Conservation (phyloP, 2,113 vertebrate species). For the Prietella phreatophila region DNA sequence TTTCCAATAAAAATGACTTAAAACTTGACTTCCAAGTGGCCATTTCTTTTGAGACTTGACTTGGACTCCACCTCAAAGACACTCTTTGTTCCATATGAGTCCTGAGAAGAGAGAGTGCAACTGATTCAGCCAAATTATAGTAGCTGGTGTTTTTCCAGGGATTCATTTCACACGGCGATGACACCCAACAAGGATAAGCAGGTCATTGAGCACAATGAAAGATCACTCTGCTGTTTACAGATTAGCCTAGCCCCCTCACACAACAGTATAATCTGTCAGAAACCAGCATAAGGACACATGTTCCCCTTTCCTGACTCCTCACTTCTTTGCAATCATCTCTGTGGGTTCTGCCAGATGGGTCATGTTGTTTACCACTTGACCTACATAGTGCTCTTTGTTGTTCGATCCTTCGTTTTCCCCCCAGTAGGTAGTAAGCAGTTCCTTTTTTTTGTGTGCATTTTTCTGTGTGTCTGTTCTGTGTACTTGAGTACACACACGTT, state of each 20-base stretch:
- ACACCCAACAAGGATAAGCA: conserved; percentile 31
- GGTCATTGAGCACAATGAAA: conserved; percentile 43
- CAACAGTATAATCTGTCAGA: conserved; percentile 38
- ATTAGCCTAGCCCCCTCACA: conserved; percentile 36
- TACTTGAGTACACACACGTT: neutral
- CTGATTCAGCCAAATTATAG: conserved; percentile 9
- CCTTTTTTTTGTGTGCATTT: conserved; percentile 8
- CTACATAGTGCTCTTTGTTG: conserved; percentile 27
- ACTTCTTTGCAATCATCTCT: conserved; percentile 42
- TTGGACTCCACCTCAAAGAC: too few species aligned
- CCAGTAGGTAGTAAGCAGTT: neutral
- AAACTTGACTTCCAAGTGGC: too few species aligned
- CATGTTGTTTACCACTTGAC: conserved; percentile 43
- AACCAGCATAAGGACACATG: conserved; percentile 22
- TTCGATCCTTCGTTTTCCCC: neutral
- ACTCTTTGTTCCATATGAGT: neutral
- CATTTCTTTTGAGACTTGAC: too few species aligned
- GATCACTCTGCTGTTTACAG: conserved; percentile 27
- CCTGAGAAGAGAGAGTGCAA: neutral
- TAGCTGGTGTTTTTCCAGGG: conserved; percentile 14
- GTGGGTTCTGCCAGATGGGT: conserved; percentile 41
- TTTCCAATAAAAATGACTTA: too few species aligned
- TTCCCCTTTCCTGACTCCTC: conserved; percentile 9
- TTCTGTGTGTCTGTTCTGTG: conserved; percentile 14
- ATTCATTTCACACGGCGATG: conserved; percentile 23